These are phyloP conservation scores for Gymnoscopelus braueri DNA, from an alignment of 2,797 vertebrate species.

Conservation along the genomic window DNA sequence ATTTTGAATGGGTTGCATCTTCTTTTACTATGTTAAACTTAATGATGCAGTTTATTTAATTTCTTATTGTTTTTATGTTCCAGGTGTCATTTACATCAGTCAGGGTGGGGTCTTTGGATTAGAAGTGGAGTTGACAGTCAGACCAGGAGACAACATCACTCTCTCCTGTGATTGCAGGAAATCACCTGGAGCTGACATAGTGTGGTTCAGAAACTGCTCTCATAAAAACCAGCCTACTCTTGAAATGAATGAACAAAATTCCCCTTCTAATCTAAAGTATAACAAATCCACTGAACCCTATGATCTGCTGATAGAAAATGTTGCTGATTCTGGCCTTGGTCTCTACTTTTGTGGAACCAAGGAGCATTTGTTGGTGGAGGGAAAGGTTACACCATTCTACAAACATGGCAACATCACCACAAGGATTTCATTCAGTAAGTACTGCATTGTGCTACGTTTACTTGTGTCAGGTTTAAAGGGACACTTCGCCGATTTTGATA, in stretches of 20 bases:
- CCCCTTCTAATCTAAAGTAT: not conserved
- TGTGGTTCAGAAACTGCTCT: slow-evolving; percentile 30
- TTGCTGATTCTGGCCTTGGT: slow-evolving; percentile 25
- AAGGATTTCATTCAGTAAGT: slow-evolving; percentile 12
- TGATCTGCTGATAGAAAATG: slow-evolving; percentile 16
- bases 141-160: slow-evolving; percentile 21
- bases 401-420: slow-evolving; percentile 3
- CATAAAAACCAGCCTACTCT: slow-evolving; percentile 10
- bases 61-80: no score
- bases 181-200: not conserved
- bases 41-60: no score
- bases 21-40: no score
- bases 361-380: not conserved
- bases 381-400: not conserved
- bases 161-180: slow-evolving; percentile 18
- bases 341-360: slow-evolving; percentile 29
- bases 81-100: no score
- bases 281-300: not conserved
- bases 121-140: slow-evolving; percentile 1
- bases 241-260: not conserved
- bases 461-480: no score
- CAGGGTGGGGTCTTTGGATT: no score
- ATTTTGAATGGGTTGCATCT: no score
- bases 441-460: no score
- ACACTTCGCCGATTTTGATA: no score